phyloP scores from a whole-genome alignment of 2,113 vertebrate genomes.

The Megaleporinus macrocephalus region DNA sequence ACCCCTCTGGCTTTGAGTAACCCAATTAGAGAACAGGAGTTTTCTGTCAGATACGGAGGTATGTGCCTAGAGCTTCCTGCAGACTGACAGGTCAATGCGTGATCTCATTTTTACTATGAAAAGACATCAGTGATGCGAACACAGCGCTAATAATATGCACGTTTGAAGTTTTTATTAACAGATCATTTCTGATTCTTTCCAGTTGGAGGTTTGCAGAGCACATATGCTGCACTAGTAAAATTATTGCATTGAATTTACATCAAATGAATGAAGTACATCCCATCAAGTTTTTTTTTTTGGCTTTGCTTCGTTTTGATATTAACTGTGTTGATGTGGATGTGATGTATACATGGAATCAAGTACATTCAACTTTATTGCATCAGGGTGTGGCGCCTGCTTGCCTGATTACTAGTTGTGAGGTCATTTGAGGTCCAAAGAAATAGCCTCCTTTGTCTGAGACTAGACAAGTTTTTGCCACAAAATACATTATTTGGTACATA shows the following conservation, averaged over 20 bases:
- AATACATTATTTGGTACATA: no score
- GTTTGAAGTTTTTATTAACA: not conserved
- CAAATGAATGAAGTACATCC: not conserved
- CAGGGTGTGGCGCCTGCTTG: no score
- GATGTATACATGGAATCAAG: no score
- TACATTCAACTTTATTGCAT: no score
- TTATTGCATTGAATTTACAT: not conserved
- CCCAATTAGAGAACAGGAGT: slow-evolving; percentile 42
- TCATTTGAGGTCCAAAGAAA: no score
- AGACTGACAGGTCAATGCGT: slow-evolving; percentile 31
- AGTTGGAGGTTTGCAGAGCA: not conserved
- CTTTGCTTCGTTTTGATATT: no score
- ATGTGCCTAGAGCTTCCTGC: slow-evolving; percentile 12
- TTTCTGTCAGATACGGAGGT: slow-evolving; percentile 35
- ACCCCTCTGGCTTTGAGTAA: slow-evolving; percentile 44
- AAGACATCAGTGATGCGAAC: slow-evolving; percentile 6
- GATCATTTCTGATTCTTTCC: not conserved
- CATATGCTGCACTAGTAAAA: not conserved
- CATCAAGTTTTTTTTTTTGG: no score
- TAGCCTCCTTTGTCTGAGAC: no score
- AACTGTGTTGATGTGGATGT: no score
- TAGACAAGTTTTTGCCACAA: no score
- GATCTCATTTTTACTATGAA: slow-evolving; percentile 12
- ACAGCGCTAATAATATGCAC: slow-evolving; percentile 10
- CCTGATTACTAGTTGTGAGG: no score